These are phyloP conservation scores for Crocodylus rhombifer DNA, from an alignment of 2,797 vertebrate genomes.

Conservation along the genomic window DNA sequence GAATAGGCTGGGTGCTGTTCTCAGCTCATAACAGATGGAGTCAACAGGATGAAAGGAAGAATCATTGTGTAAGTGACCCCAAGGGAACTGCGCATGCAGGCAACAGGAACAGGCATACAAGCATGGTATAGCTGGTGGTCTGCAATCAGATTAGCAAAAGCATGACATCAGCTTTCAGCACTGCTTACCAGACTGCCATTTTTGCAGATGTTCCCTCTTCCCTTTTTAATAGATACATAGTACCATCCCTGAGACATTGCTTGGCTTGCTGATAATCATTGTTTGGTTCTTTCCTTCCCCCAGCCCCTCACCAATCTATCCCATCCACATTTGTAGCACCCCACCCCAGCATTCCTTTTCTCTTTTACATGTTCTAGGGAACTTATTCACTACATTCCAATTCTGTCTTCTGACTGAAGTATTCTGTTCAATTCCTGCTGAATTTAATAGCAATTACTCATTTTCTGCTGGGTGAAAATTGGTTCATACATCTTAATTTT, in stretches of 20 bases:
- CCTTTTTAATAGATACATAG: background rate
- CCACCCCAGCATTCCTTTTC: background rate
- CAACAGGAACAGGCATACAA: background rate
- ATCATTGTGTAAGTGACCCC: constrained; percentile 19
- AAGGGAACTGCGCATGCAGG: background rate
- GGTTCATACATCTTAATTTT: background rate
- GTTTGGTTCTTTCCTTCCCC: too few relatives aligned
- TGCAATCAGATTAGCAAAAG: background rate
- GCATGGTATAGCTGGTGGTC: background rate
- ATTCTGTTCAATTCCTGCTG: background rate
- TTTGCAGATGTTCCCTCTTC: background rate
- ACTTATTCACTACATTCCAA: background rate
- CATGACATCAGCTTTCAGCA: background rate
- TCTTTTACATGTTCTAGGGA: background rate
- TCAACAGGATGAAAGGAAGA: constrained; percentile 3
- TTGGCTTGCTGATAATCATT: background rate
- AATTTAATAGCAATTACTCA: background rate
- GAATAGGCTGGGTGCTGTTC: background rate
- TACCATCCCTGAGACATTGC: accelerated
- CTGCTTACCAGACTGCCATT: background rate
- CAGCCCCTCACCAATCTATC: background rate
- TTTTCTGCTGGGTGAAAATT: background rate
- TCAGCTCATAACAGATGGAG: constrained; percentile 11
- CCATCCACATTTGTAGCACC: background rate
- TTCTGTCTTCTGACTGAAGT: background rate